Conservation (phyloP, 1,140 invertebrate genomes). For the Pogonomyrmex barbatus region DNA sequence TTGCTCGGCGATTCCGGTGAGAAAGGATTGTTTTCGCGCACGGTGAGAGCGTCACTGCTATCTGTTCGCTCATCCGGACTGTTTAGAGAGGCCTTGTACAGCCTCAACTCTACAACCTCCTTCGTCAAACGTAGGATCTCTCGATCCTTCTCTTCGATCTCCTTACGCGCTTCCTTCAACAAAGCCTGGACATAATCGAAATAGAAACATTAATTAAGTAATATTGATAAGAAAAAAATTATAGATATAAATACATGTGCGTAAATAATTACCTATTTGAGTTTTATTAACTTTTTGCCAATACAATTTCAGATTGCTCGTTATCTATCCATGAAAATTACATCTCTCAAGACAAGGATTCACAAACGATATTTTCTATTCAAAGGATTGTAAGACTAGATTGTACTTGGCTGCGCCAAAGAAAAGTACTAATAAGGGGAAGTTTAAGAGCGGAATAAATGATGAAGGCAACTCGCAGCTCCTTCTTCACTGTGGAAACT, state of each 20-base stretch:
- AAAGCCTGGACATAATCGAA: conserved; percentile 86
- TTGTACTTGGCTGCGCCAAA: not conserved
- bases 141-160: conserved; percentile 92
- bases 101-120: conserved; percentile 92
- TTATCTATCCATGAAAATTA: conserved; percentile 3
- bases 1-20: conserved; percentile 81
- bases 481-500: not conserved
- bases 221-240: conserved; percentile 1
- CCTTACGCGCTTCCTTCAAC: conserved; percentile 90
- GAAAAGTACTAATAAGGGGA: not conserved
- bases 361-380: not conserved
- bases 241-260: not conserved
- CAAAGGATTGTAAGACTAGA: not conserved
- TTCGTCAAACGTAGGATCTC: conserved; percentile 93
- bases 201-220: not conserved
- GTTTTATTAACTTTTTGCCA: not conserved
- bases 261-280: not conserved
- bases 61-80: conserved; percentile 90
- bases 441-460: not conserved
- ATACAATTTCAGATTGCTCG: not conserved
- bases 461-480: not conserved
- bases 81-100: conserved; percentile 92
- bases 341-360: not conserved
- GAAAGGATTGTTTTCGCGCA: conserved; percentile 88
- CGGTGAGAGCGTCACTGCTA: conserved; percentile 91